Evolutionary conservation across 2,113 vertebrate genomes (phyloP).

Genomic region (Zootoca vivipara): DNA sequence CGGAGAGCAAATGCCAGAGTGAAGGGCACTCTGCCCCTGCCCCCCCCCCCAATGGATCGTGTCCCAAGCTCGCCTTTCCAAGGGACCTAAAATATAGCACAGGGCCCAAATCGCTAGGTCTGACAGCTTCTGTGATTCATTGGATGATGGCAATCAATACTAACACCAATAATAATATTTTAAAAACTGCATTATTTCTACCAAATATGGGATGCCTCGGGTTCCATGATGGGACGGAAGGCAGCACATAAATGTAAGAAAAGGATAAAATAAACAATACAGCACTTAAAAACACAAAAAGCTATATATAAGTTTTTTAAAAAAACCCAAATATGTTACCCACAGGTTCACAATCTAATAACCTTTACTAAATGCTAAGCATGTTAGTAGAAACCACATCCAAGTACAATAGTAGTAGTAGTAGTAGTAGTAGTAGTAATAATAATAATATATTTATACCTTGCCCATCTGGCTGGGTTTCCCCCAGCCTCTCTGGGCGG

Average conservation of each 20-base stretch:
- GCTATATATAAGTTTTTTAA: neutral
- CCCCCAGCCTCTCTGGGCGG: too few species aligned
- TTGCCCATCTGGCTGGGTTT: too few species aligned
- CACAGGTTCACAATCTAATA: neutral
- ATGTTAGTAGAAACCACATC: neutral
- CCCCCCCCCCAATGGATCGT: neutral
- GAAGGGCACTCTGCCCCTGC: neutral
- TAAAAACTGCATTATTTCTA: neutral
- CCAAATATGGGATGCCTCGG: too few species aligned
- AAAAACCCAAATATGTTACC: neutral
- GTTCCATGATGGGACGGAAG: too few species aligned
- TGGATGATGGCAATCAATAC: neutral
- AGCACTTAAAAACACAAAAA: neutral
- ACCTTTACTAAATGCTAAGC: neutral
- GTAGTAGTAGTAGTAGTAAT: too few species aligned
- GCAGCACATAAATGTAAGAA: too few species aligned
- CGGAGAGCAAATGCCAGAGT: neutral
- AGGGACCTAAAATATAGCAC: too few species aligned
- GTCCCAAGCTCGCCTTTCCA: neutral
- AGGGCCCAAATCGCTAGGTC: neutral
- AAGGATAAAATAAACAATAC: neutral
- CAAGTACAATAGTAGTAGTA: too few species aligned
- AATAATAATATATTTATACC: too few species aligned
- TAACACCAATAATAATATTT: neutral
- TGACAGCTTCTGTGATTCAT: neutral